Conservation (phyloP, 2,888 invertebrate species). For the Tachina lurida region DNA sequence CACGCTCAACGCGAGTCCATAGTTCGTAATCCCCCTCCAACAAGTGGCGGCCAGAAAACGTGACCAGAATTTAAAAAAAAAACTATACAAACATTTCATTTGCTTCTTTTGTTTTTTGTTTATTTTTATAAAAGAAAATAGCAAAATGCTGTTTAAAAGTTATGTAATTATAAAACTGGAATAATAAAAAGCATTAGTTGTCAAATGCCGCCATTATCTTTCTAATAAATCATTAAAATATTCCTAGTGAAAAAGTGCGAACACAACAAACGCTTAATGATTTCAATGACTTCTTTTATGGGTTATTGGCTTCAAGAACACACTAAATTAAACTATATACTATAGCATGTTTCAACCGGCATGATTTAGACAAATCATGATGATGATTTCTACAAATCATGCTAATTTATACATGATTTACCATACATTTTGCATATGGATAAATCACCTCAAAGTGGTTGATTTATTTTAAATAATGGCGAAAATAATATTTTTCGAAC, state of each 20-base stretch:
- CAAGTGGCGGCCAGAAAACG: constrained; percentile 22
- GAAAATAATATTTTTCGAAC: no score
- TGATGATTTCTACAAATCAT: no score
- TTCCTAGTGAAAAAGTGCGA: constrained; percentile 39
- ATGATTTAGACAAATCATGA: no score
- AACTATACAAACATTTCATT: background rate
- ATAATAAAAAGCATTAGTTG: constrained; percentile 13
- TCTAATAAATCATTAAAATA: constrained; percentile 48
- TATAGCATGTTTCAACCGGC: no score
- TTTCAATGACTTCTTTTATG: constrained; percentile 28
- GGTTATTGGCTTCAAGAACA: background rate
- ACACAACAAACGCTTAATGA: constrained; percentile 1
- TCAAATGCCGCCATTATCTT: constrained; percentile 47
- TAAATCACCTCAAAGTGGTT: no score
- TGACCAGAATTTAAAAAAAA: constrained; percentile 35
- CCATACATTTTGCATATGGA: no score
- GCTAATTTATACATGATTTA: no score
- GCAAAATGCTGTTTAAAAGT: constrained; percentile 20
- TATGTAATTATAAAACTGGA: constrained; percentile 47
- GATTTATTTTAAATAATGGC: no score
- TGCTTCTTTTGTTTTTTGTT: background rate
- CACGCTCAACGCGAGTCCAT: background rate
- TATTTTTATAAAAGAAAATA: background rate
- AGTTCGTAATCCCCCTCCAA: background rate
- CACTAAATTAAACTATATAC: background rate